Evolutionary conservation across 2,888 invertebrate species (phyloP).

Genomic region (Tetrapedia diversipes): DNA sequence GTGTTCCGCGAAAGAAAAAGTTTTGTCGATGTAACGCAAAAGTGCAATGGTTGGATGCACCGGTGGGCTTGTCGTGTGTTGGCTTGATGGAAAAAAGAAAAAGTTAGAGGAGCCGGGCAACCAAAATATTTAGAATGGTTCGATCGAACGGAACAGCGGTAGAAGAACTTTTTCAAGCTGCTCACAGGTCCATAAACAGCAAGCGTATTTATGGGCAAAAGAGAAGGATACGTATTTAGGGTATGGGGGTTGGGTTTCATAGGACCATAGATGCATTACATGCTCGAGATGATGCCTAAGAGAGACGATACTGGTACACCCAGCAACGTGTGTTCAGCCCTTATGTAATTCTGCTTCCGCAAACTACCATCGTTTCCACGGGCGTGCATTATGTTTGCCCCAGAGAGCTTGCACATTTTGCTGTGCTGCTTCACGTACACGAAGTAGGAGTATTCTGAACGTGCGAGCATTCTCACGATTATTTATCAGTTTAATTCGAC

Average conservation of each 20-base stretch:
- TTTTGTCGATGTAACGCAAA: neutral
- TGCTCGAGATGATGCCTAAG: conserved; percentile 70
- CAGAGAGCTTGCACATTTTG: conserved; percentile 28
- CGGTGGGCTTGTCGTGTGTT: neutral
- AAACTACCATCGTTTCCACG: conserved; percentile 39
- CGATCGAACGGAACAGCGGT: conserved; percentile 50
- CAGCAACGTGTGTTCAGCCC: conserved; percentile 46
- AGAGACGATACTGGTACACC: conserved; percentile 50
- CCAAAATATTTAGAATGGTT: conserved; percentile 62
- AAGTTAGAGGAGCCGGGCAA: conserved; percentile 9
- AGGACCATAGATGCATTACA: conserved; percentile 68
- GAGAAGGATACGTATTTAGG: conserved; percentile 41
- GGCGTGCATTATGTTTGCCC: conserved; percentile 20
- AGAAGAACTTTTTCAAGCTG: conserved; percentile 58
- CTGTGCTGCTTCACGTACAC: neutral
- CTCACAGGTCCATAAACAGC: conserved; percentile 54
- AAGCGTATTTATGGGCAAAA: conserved; percentile 30
- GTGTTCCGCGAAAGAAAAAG: neutral
- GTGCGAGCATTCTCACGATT: neutral
- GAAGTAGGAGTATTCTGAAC: conserved; percentile 1
- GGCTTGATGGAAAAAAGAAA: neutral
- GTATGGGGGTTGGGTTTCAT: conserved; percentile 38
- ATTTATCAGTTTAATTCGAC: neutral
- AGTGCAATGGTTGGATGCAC: conserved; percentile 22
- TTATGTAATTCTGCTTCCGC: conserved; percentile 44